Base-by-base conservation (phyloP, 2,888 invertebrate species). In the Meliscaeva auricollis region DNA sequence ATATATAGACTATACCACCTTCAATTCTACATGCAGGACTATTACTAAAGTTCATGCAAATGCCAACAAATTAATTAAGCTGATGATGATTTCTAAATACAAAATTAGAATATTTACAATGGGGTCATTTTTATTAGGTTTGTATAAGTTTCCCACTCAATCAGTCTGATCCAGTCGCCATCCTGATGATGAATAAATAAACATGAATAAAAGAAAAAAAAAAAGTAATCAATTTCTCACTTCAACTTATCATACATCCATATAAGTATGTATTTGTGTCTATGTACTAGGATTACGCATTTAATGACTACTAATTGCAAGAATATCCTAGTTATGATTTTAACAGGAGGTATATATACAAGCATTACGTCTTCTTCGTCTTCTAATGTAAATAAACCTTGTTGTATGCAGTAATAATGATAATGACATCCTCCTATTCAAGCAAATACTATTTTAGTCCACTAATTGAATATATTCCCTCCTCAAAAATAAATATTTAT, bases 391-490 rank as follows among this genome's bases (percentile, higher is more conserved):
- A 54, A 54, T 15, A 20, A 32, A 35, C 6, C 13, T 38, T 35
- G 20, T 38, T n/a, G n/a, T 15, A 13, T 46, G 30, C 30, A 64
- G 26, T 46, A 46, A 26, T 46, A 62, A 44, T 46, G 7, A 17
- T 46, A 38, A 46, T 64, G 11, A 46, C 44, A 41, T 30, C 41
- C 41, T 41, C 0, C 44, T 62, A 62, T 62, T 44, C 9, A 41
- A 5, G 26, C 62, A 41, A 62, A 26, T 62, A 20, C 58, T 73
- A 69, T 73, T 62, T 68, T 68, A 52, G 13, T 35, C 50, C n/a
- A 38, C 50, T 70, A 79, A 84, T 79, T 79, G 68, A 70, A 70
- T 70, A 70, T 75, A 58, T 75, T 54, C 58, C 32, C 30, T 84
- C 62, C 54, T 52, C 35, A 35, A 66, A 52, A 56, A 64, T 75